A percentile compares a stretch with the other conserved stretches of the same genome.
Evolutionary conservation across 2,888 invertebrate genomes (phyloP).

Genomic region (Camponotus fellah): DNA sequence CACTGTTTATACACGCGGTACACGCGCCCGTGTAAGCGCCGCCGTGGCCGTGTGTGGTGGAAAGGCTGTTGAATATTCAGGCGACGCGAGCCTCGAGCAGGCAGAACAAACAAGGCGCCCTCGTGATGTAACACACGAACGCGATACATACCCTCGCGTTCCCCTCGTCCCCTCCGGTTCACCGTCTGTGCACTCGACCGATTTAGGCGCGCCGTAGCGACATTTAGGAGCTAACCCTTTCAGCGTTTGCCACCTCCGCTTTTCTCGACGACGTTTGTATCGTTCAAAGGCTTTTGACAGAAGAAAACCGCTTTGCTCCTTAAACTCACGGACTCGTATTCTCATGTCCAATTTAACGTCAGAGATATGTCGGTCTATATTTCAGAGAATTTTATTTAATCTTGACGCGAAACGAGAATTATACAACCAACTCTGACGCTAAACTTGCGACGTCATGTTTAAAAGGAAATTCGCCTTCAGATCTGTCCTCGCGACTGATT

Average conservation of each 20-base stretch:
- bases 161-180: not conserved
- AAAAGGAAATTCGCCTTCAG: not conserved
- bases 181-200: constrained; percentile 39
- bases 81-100: constrained; percentile 74
- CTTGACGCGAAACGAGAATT: constrained; percentile 32
- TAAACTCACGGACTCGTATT: constrained; percentile 17
- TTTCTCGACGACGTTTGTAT: not conserved
- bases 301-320: constrained; percentile 5
- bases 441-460: constrained; percentile 4
- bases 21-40: constrained; percentile 57
- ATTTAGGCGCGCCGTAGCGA: constrained; percentile 46
- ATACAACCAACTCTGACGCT: not conserved
- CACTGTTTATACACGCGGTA: constrained; percentile 69
- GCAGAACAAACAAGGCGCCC: constrained; percentile 69
- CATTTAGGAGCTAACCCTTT: constrained; percentile 46
- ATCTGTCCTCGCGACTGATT: constrained; percentile 6
- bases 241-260: constrained; percentile 38
- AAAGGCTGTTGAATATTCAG: constrained; percentile 84
- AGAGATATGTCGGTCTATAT: not conserved
- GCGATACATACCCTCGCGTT: constrained; percentile 47
- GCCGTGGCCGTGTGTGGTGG: constrained; percentile 62
- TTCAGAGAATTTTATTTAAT: constrained; percentile 26
- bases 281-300: constrained; percentile 14
- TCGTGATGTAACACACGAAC: constrained; percentile 68
- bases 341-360: not conserved